These are phyloP conservation scores for Chiloscyllium plagiosum DNA, from an alignment of 2,113 vertebrate species.

Conservation along the genomic window DNA sequence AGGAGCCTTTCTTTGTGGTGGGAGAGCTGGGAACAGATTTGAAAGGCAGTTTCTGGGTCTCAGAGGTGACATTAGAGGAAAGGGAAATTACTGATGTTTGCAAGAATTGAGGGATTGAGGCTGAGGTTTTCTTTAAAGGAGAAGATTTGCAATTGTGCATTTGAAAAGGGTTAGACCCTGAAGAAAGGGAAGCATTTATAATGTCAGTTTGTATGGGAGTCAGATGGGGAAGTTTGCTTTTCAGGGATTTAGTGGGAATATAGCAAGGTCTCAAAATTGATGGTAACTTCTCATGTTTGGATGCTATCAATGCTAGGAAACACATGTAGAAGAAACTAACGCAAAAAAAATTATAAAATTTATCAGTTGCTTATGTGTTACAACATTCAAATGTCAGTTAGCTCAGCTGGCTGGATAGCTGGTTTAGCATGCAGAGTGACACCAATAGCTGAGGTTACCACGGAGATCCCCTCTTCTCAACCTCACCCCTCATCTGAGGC, in stretches of 20 bases:
- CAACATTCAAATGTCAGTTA: background rate
- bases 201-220: background rate
- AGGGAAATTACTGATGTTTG: background rate
- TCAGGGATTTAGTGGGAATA: background rate
- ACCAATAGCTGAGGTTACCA: too few relatives aligned
- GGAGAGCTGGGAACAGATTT: background rate
- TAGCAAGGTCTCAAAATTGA: background rate
- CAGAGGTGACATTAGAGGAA: background rate
- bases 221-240: background rate
- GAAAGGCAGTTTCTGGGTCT: background rate
- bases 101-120: background rate
- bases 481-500: too few relatives aligned
- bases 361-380: background rate
- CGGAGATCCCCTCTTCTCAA: too few relatives aligned
- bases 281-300: background rate
- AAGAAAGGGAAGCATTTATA: background rate
- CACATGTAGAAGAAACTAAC: background rate
- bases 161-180: background rate
- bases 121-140: background rate
- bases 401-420: too few relatives aligned
- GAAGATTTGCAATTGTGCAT: background rate
- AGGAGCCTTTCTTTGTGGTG: background rate
- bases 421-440: too few relatives aligned
- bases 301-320: background rate
- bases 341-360: background rate